Base-by-base conservation (phyloP, 2,797 vertebrate genomes). In the Notolabrus celidotus region DNA sequence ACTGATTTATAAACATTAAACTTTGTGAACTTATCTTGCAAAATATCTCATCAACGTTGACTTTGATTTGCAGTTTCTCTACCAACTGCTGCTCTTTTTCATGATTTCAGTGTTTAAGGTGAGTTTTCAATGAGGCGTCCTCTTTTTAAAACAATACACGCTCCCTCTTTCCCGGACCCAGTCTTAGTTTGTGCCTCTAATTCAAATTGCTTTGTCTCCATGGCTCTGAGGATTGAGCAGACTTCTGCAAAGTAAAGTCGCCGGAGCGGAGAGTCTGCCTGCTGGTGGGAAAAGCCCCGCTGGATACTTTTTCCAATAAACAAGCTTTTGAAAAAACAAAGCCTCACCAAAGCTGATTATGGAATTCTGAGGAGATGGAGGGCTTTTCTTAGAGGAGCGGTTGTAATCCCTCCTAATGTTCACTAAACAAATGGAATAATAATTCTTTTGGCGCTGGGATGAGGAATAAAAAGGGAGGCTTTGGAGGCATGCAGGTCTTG, bases 311-410 rank as follows among this genome's bases (percentile, higher is more conserved):
- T 74, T 53, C 80, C 62, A 83, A 83, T 77, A 84, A 88, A 86
- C 77, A 65, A 83, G 83, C 80, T 87, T 78, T 84, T 52, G 57
- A 74, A 77, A 65, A 88, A 80, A 86, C 72, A 89, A 85, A 84
- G 82, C 60, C 1, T 27, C 53, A 61, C 23, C 19, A 83, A 90
- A 92, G 86, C 81, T 49, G 86, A 88, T 92, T 90, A 86, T 70
- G 79, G 67, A 80, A 80, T 84, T 91, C 79, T 77, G 53, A 72
- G 20, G 58, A 67, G 76, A 81, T 71, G 15, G 56, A 74, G 49
- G 20, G 71, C 31, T 84, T 87, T 80, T 81, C 71, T 68, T 61
- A 0, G 34, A 82, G 71, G 16, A 67, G 75, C 15, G 7, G 67
- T 31, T 71, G 72, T 85, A 89, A 89, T 85, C 85, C 74, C 29